Evolutionary conservation across 2,113 vertebrate species (phyloP).

Genomic region (Amazona guildingii): DNA sequence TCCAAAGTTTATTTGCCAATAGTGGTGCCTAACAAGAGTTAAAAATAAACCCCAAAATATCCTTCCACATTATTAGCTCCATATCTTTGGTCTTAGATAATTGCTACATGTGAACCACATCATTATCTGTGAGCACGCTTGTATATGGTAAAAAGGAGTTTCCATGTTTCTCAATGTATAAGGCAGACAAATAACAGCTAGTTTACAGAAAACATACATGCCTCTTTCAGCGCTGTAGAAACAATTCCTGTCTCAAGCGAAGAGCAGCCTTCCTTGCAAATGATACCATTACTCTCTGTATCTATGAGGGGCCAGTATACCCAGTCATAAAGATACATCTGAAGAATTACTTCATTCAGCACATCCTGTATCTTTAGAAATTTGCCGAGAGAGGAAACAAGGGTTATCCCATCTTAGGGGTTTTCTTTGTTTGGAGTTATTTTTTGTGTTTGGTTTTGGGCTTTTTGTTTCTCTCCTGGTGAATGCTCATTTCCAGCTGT

Average conservation of each 20-base stretch:
- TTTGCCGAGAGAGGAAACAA: background rate
- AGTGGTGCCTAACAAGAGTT: background rate
- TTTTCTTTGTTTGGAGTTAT: background rate
- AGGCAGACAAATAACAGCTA: background rate
- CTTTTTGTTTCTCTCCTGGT: background rate
- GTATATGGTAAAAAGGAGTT: background rate
- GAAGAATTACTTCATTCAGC: background rate
- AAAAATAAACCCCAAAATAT: background rate
- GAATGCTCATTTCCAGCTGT: background rate
- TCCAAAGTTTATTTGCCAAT: background rate
- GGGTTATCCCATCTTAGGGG: background rate
- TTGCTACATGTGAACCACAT: background rate
- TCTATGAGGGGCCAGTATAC: background rate
- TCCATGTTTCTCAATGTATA: background rate
- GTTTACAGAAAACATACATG: accelerated
- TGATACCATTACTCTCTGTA: background rate
- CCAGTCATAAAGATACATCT: background rate
- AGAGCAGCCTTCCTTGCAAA: background rate
- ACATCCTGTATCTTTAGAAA: background rate
- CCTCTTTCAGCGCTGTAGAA: accelerated
- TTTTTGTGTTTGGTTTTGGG: background rate
- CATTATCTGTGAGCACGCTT: background rate
- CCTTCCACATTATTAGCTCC: background rate
- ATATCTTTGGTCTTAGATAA: background rate
- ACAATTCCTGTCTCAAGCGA: background rate